Percentiles rank a stretch among this genome's conserved stretches.
Conservation (phyloP, 1,140 invertebrate species). For the Lepidurus arcticus region DNA sequence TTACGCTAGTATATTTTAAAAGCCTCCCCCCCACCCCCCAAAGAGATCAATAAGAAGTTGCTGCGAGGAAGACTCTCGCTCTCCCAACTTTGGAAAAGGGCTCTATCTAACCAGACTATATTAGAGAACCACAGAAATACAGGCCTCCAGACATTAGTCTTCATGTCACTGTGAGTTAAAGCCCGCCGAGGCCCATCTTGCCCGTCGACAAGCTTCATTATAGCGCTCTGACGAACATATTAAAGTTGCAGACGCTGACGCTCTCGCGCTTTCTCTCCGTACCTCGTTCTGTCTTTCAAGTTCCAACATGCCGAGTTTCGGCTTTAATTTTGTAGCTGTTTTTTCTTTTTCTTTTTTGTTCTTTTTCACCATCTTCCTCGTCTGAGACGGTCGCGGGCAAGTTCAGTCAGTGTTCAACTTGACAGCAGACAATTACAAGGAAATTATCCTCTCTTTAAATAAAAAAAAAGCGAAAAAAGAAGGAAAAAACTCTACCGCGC, state of each 20-base stretch:
- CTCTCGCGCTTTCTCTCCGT: constrained; percentile 3
- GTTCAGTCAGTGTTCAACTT: background rate
- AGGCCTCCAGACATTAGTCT: constrained; percentile 10
- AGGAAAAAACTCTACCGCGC: background rate
- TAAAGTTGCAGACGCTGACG: constrained; percentile 18
- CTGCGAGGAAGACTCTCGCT: background rate
- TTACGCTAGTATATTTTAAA: too few species aligned
- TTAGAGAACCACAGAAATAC: constrained; percentile 10
- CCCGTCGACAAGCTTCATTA: constrained; percentile 14
- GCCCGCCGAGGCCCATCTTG: constrained; percentile 6
- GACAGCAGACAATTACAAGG: constrained; percentile 18
- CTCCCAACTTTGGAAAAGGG: background rate
- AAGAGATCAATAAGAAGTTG: constrained; percentile 11
- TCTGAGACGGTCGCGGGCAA: background rate
- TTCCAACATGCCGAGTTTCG: background rate
- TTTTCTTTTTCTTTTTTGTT: background rate
- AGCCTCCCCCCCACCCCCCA: too few species aligned
- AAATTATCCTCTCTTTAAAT: background rate
- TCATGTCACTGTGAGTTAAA: constrained; percentile 1
- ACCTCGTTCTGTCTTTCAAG: background rate
- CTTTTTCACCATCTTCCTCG: background rate
- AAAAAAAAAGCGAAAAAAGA: background rate
- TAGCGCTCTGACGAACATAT: constrained; percentile 15
- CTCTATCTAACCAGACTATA: constrained; percentile 16
- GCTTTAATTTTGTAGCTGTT: background rate